phyloP scores from a whole-genome alignment of 2,113 vertebrate species.

The Atractosteus spatula region DNA sequence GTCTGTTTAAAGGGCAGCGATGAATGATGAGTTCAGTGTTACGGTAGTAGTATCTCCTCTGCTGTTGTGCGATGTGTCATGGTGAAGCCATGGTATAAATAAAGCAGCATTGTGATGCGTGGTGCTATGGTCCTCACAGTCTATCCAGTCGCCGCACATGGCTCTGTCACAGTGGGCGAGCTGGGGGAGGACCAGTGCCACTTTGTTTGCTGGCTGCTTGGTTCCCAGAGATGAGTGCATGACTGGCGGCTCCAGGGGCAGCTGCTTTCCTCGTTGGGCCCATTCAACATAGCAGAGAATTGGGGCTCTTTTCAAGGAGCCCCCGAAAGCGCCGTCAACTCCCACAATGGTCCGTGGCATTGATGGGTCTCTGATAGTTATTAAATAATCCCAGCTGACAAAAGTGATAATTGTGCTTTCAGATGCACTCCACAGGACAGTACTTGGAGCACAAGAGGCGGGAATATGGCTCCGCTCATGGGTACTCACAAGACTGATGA shows the following conservation, averaged over 20 bases:
- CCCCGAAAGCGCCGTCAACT: background rate
- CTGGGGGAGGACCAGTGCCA: background rate
- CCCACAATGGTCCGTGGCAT: slow-evolving; percentile 28
- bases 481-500: slow-evolving; percentile 29
- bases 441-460: slow-evolving; percentile 39
- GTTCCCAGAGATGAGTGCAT: slow-evolving; percentile 4
- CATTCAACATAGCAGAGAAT: slow-evolving; percentile 5
- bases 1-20: no score
- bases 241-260: slow-evolving; percentile 15
- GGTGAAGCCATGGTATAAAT: no score
- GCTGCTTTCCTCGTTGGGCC: slow-evolving; percentile 11
- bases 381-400: slow-evolving; percentile 51
- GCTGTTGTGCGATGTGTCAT: no score
- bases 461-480: background rate
- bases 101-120: no score
- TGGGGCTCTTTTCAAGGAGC: background rate
- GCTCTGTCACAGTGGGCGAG: background rate
- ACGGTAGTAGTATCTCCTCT: background rate
- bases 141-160: background rate
- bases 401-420: slow-evolving; percentile 48
- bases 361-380: slow-evolving; percentile 56
- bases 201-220: background rate
- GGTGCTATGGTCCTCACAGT: no score
- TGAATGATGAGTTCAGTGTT: no score
- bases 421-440: slow-evolving; percentile 35